These are phyloP conservation scores for Microplitis manilae DNA, from an alignment of 2,888 invertebrate genomes.

Conservation along the genomic window DNA sequence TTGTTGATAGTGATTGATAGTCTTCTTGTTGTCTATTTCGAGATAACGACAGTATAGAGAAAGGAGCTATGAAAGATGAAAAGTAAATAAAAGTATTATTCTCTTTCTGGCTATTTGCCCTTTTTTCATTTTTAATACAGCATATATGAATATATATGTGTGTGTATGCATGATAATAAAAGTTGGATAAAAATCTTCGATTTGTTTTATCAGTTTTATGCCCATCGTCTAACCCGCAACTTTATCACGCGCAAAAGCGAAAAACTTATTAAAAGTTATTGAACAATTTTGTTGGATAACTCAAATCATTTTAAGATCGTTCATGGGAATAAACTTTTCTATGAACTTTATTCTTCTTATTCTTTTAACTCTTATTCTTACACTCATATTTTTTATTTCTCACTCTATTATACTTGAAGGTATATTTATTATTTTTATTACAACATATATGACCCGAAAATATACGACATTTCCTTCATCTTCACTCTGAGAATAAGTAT, in stretches of 20 bases:
- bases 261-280: constrained; percentile 34
- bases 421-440: background rate
- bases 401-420: background rate
- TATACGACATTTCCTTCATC: constrained; percentile 42
- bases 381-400: background rate
- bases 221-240: background rate
- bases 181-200: constrained; percentile 10
- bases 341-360: constrained; percentile 8
- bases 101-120: constrained; percentile 17
- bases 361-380: background rate
- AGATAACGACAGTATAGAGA: constrained; percentile 6
- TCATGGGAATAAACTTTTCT: constrained; percentile 19
- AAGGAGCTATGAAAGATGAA: constrained; percentile 1
- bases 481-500: constrained; percentile 45
- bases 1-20: constrained; percentile 27
- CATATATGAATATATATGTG: background rate
- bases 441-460: constrained; percentile 39
- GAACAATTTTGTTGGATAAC: constrained; percentile 27
- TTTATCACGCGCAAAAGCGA: constrained; percentile 8
- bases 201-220: constrained; percentile 13
- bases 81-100: constrained; percentile 24
- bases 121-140: background rate
- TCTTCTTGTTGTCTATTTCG: background rate
- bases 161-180: background rate
- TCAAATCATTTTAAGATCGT: constrained; percentile 27